These are phyloP conservation scores for Papilio xuthus DNA, from an alignment of 1,140 invertebrate species.

Conservation along the genomic window DNA sequence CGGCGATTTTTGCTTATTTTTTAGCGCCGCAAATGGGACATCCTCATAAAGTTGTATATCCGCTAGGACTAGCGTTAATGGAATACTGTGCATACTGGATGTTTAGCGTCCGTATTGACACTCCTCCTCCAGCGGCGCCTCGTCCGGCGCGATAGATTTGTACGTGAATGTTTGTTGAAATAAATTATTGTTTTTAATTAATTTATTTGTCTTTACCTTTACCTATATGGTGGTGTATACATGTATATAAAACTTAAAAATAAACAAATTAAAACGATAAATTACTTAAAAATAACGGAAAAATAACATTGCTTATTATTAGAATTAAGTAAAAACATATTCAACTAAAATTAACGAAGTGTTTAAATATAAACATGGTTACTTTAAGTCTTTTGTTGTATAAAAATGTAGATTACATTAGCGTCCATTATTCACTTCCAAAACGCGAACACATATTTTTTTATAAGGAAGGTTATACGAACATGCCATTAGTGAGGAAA, in stretches of 20 bases:
- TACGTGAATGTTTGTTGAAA: constrained; percentile 8
- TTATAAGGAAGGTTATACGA: not conserved
- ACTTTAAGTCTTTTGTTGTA: not conserved
- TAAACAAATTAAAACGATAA: too few species aligned
- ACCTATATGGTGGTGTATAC: not conserved
- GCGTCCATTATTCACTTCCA: constrained; percentile 6
- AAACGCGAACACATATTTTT: not conserved
- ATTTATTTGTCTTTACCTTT: not conserved
- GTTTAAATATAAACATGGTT: not conserved
- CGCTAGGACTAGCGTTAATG: constrained; percentile 60
- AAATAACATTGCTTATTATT: too few species aligned
- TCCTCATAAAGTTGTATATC: constrained; percentile 55
- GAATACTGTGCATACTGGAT: constrained; percentile 64
- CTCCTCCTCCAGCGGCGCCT: not conserved
- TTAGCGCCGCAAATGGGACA: constrained; percentile 45
- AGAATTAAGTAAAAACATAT: too few species aligned
- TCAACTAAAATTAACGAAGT: too few species aligned
- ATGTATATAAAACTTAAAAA: too few species aligned
- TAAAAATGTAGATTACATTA: not conserved
- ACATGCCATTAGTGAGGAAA: constrained; percentile 3
- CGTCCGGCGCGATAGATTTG: not conserved
- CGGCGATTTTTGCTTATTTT: constrained; percentile 64
- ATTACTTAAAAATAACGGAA: too few species aligned
- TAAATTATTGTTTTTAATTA: not conserved
- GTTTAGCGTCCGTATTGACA: constrained; percentile 49